Percentiles rank a stretch among this genome's conserved stretches.
phyloP scores from a whole-genome alignment of 2,113 vertebrate genomes.

The Toxostoma redivivum region DNA sequence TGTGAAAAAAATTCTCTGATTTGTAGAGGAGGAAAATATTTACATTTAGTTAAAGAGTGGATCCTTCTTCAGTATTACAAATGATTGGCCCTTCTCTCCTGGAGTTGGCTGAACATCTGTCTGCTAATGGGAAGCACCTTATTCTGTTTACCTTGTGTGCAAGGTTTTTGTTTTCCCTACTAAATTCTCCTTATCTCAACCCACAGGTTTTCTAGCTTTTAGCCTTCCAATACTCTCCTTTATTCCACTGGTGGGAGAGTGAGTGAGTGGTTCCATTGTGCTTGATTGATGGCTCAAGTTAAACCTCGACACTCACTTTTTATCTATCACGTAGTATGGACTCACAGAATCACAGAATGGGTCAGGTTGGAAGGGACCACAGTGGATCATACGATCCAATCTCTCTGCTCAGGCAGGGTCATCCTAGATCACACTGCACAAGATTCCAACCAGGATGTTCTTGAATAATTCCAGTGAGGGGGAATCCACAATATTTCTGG shows the following conservation, averaged over 20 bases:
- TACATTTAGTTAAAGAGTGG: background rate
- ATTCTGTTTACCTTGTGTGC: background rate
- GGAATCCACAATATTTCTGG: background rate
- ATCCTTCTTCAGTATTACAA: rapidly evolving
- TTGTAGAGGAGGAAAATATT: background rate
- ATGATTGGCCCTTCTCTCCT: background rate
- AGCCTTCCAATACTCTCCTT: background rate
- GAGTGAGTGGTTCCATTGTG: background rate
- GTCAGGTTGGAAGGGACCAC: background rate
- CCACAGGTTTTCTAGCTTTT: background rate
- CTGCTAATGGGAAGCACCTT: background rate
- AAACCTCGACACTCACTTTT: background rate
- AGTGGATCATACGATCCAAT: background rate
- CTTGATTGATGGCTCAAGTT: background rate
- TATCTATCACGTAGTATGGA: background rate
- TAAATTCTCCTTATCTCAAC: background rate
- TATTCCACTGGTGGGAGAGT: no score
- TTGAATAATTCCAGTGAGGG: rapidly evolving
- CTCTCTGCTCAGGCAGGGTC: background rate
- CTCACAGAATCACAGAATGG: background rate
- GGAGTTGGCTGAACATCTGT: background rate
- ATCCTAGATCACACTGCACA: background rate
- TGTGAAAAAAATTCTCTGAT: background rate
- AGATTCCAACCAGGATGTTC: background rate
- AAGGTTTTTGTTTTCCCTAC: background rate